A percentile compares a stretch with the other conserved stretches of the same genome.
Evolutionary conservation across 2,113 vertebrate species (phyloP).

Genomic region (Recurvirostra avosetta): DNA sequence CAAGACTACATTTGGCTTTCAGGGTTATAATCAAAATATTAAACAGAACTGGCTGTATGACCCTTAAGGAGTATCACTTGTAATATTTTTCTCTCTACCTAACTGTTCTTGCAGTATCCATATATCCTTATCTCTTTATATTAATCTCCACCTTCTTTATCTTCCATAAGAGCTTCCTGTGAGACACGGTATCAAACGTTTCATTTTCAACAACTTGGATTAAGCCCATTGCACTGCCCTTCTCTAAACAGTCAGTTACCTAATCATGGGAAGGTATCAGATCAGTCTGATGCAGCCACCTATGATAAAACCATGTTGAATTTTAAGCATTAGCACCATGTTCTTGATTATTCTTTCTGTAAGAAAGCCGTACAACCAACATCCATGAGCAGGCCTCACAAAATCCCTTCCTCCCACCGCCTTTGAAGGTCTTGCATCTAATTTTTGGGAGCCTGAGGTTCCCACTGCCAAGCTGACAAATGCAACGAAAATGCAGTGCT

Average conservation of each 20-base stretch:
- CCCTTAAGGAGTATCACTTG: background rate
- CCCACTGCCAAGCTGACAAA: background rate
- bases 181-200: background rate
- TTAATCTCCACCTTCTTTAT: background rate
- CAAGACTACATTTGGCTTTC: background rate
- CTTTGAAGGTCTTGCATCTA: background rate
- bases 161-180: background rate
- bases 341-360: background rate
- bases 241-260: background rate
- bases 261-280: background rate
- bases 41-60: background rate
- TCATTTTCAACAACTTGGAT: background rate
- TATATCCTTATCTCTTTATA: background rate
- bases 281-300: background rate
- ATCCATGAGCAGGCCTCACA: background rate
- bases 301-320: background rate
- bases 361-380: background rate
- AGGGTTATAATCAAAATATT: background rate
- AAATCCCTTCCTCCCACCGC: rapidly evolving
- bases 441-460: background rate
- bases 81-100: background rate
- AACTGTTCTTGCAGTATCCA: background rate
- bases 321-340: background rate
- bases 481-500: background rate
- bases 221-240: background rate